Base-by-base conservation (phyloP, 2,888 invertebrate genomes). In the Phaedon cochleariae region DNA sequence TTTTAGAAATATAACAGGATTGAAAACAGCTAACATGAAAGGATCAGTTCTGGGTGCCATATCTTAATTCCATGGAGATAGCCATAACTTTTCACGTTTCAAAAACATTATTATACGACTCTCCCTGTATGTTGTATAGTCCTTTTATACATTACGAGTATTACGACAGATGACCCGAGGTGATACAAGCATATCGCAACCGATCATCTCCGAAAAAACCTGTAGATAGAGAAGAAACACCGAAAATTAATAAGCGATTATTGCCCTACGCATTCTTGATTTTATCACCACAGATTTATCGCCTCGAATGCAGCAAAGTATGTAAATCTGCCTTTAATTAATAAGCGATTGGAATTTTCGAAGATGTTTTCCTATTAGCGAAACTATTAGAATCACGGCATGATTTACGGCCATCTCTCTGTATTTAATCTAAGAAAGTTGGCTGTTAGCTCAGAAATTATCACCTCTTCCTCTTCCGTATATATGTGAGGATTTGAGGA, bases 271-370 rank as follows among this genome's bases (percentile, higher is more conserved):
- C 61, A 46, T 29, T 62, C 57, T 37, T 52, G 61, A 65, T 65
- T 65, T 61, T 62, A 65, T 65, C 61, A 20, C 34, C 21, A 1
- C 29, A 48, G 61, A 65, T 65, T 65, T 58, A 65, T 65, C 31
- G 21, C 41, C 22, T 4, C 34, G 31, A 34, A 34, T 21, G 31
- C 15, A 17, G 21, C 49, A 51, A 57, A 51, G 29, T 65, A 58
- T 62, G 61, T 61, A 65, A 61, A 65, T 58, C 34, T 61, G 57
- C 52, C 15, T 57, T 61, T 61, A 65, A 65, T 65, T 65, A 65
- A 65, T 65, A 58, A 52, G 58, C 34, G 48, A 64, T 54, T 63
- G 46, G 63, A 59, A 63, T 55, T 48, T 34, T 61, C 52, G 57
- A 15, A 51, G 45, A 55, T 61, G 53, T 65, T 65, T 58, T 45